Evolutionary conservation across 2,888 invertebrate genomes (phyloP).

Genomic region (Chymomyza amoena): DNA sequence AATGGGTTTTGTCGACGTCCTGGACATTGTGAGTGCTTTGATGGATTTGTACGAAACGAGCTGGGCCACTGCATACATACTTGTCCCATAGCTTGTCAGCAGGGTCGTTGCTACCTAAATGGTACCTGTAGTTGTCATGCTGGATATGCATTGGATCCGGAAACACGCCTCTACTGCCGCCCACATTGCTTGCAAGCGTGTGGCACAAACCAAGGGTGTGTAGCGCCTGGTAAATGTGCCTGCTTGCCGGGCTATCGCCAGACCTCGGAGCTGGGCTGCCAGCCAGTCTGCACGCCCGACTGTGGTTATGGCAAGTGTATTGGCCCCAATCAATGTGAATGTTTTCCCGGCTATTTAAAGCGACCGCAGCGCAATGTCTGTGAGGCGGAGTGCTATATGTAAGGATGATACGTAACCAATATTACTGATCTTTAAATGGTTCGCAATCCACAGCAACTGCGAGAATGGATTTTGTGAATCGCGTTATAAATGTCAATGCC

Average conservation of each 20-base stretch:
- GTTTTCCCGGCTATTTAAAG: conserved; percentile 78
- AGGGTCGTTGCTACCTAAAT: conserved; percentile 83
- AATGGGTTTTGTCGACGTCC: conserved; percentile 80
- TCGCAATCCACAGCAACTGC: conserved; percentile 62
- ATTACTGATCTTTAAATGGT: background rate
- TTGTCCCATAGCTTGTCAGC: conserved; percentile 85
- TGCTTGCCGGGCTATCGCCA: conserved; percentile 71
- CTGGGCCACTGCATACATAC: conserved; percentile 81
- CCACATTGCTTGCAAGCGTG: conserved; percentile 76
- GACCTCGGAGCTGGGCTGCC: conserved; percentile 68
- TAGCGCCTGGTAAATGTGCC: conserved; percentile 63
- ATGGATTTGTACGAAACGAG: conserved; percentile 72
- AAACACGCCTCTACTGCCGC: conserved; percentile 75
- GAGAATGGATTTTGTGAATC: conserved; percentile 80
- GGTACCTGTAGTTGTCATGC: conserved; percentile 82
- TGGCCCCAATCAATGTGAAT: conserved; percentile 74
- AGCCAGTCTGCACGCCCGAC: conserved; percentile 75
- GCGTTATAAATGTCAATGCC: conserved; percentile 75
- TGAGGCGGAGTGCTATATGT: conserved; percentile 75
- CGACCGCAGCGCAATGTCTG: conserved; percentile 70
- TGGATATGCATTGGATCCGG: conserved; percentile 67
- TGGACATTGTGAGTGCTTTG: conserved; percentile 74
- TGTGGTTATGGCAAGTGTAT: conserved; percentile 75
- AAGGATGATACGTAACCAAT: conserved; percentile 30
- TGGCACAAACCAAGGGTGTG: conserved; percentile 70